Conservation (phyloP, 2,113 vertebrate species). For the Lepus europaeus region DNA sequence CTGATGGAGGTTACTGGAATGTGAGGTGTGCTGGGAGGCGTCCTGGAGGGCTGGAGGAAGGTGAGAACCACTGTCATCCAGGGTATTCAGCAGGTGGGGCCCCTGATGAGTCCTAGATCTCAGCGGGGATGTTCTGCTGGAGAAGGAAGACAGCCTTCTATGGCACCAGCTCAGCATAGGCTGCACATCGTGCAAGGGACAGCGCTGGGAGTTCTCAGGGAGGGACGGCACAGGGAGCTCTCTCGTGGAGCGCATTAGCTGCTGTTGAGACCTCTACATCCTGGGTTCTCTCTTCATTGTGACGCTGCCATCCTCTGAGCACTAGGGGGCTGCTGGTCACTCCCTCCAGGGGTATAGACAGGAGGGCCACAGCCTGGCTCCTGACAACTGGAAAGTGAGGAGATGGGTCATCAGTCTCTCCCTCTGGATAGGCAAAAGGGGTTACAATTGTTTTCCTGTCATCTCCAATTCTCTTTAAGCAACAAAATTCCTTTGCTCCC, state of each 20-base stretch:
- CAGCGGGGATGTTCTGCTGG: background rate
- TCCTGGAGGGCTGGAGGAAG: background rate
- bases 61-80: background rate
- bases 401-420: background rate
- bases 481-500: conserved; percentile 3
- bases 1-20: background rate
- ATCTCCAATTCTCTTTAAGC: background rate
- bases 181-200: background rate
- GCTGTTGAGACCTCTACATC: background rate
- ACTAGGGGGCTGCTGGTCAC: background rate
- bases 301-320: background rate
- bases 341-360: background rate
- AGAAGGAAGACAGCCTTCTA: background rate
- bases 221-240: no score
- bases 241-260: background rate
- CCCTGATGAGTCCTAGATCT: background rate
- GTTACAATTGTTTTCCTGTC: background rate
- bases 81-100: background rate
- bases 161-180: background rate
- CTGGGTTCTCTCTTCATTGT: background rate
- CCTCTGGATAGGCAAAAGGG: background rate
- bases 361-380: background rate
- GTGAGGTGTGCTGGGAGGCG: background rate
- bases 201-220: background rate
- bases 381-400: background rate